phyloP scores from a whole-genome alignment of 2,888 invertebrate genomes.

The Spilosoma lubricipeda region DNA sequence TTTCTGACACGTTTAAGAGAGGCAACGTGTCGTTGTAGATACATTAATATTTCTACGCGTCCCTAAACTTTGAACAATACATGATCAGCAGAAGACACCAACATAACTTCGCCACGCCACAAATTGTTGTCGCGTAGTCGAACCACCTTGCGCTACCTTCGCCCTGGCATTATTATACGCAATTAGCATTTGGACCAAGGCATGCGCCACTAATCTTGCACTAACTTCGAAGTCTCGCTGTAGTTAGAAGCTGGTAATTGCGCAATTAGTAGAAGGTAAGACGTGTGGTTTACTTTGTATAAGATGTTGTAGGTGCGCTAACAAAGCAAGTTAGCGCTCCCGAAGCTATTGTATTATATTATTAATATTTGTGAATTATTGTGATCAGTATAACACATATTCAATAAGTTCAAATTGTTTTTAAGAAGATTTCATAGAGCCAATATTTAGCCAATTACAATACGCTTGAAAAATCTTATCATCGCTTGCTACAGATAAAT shows the following conservation, averaged over 20 bases:
- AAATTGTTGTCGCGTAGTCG: slow-evolving; percentile 73
- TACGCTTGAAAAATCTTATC: too few species aligned
- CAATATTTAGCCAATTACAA: too few species aligned
- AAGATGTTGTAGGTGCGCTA: slow-evolving; percentile 1
- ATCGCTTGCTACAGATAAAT: too few species aligned
- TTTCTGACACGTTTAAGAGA: background rate
- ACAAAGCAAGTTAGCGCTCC: background rate
- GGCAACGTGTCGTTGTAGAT: too few species aligned
- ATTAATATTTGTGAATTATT: background rate
- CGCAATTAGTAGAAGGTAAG: slow-evolving; percentile 36
- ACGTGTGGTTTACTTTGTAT: slow-evolving; percentile 15
- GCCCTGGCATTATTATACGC: slow-evolving; percentile 77
- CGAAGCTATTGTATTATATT: background rate
- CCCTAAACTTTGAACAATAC: slow-evolving; percentile 29
- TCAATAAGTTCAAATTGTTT: background rate
- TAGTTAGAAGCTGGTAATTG: slow-evolving; percentile 61
- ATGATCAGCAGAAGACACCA: slow-evolving; percentile 58
- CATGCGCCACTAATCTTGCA: slow-evolving; percentile 74
- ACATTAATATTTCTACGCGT: slow-evolving; percentile 4
- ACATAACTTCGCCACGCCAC: slow-evolving; percentile 69
- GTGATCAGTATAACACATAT: background rate
- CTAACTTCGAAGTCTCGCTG: slow-evolving; percentile 62
- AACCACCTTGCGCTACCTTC: slow-evolving; percentile 69
- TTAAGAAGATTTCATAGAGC: too few species aligned
- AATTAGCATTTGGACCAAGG: slow-evolving; percentile 77